These are phyloP conservation scores for Sarcophaga variegata DNA, from an alignment of 2,888 invertebrate genomes.

Conservation along the genomic window DNA sequence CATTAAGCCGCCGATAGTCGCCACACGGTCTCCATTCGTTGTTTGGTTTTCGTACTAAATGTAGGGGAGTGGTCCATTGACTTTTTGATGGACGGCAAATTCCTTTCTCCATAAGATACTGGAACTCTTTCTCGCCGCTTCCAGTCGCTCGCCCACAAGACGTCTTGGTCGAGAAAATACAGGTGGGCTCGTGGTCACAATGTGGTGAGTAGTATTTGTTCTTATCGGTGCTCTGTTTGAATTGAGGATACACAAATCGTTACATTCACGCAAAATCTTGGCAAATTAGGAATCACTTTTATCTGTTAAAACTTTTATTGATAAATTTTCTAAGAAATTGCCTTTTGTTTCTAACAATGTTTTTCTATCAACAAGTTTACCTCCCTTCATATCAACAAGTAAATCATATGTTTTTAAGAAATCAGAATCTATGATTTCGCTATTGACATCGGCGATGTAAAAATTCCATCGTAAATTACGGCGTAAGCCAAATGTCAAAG, in stretches of 20 bases:
- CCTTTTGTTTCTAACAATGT: slow-evolving; percentile 28
- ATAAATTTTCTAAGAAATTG: slow-evolving; percentile 3
- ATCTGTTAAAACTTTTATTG: slow-evolving; percentile 10
- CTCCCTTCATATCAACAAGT: slow-evolving; percentile 36
- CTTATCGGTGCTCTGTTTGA: neutral
- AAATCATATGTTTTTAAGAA: slow-evolving; percentile 30
- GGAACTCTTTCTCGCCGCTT: no score
- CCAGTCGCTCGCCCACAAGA: no score
- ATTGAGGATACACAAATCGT: slow-evolving; percentile 69
- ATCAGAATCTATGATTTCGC: slow-evolving; percentile 24
- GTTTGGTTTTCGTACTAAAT: no score
- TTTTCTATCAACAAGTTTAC: slow-evolving; percentile 23
- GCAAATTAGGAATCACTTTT: slow-evolving; percentile 1
- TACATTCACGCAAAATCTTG: slow-evolving; percentile 17
- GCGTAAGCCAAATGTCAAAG: no score
- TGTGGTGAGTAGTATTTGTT: neutral
- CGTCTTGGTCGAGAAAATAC: no score
- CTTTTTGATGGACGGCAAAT: no score
- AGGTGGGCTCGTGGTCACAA: no score
- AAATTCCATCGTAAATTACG: neutral
- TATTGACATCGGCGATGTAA: slow-evolving; percentile 24
- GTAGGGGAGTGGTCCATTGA: no score
- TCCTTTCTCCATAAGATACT: no score
- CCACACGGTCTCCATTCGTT: no score
- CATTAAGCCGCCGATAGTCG: no score